A percentile compares a stretch with the other conserved stretches of the same genome.
These are phyloP conservation scores for Hipposideros larvatus DNA, from an alignment of 2,797 vertebrate genomes.

Conservation along the genomic window DNA sequence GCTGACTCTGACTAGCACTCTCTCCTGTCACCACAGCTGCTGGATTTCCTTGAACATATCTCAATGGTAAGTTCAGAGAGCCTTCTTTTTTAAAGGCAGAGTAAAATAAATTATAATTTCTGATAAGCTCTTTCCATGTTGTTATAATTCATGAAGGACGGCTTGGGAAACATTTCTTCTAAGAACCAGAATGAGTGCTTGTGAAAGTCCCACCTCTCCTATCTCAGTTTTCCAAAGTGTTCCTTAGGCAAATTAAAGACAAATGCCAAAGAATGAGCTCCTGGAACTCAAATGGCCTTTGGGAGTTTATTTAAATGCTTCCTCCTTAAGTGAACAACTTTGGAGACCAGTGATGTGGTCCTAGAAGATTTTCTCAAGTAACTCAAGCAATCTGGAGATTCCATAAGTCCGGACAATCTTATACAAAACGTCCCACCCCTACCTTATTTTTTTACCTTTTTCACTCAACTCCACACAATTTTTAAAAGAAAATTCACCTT, in stretches of 20 bases:
- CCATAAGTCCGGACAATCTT: constrained; percentile 11
- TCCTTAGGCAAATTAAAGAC: not conserved
- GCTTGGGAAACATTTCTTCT: not conserved
- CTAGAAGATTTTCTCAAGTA: not conserved
- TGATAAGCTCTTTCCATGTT: constrained; percentile 60
- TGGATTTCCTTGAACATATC: constrained; percentile 77
- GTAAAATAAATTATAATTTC: not conserved
- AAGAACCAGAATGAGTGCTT: not conserved
- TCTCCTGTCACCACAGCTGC: constrained; percentile 81
- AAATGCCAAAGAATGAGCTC: constrained; percentile 20
- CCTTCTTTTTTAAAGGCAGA: constrained; percentile 73
- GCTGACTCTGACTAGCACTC: constrained; percentile 74
- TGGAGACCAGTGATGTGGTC: not conserved
- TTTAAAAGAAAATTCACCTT: constrained; percentile 58
- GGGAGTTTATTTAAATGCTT: not conserved
- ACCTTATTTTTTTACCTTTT: constrained; percentile 25
- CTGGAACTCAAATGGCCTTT: constrained; percentile 21
- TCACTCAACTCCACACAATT: not conserved
- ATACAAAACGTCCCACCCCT: not conserved
- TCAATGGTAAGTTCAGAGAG: constrained; percentile 73
- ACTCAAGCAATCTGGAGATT: constrained; percentile 27
- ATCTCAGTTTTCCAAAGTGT: not conserved
- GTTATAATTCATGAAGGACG: not conserved
- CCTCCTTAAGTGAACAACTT: not conserved
- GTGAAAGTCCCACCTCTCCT: not conserved